Evolutionary conservation across 2,797 vertebrate genomes (phyloP).

Genomic region (Catostomus latipinnis): DNA sequence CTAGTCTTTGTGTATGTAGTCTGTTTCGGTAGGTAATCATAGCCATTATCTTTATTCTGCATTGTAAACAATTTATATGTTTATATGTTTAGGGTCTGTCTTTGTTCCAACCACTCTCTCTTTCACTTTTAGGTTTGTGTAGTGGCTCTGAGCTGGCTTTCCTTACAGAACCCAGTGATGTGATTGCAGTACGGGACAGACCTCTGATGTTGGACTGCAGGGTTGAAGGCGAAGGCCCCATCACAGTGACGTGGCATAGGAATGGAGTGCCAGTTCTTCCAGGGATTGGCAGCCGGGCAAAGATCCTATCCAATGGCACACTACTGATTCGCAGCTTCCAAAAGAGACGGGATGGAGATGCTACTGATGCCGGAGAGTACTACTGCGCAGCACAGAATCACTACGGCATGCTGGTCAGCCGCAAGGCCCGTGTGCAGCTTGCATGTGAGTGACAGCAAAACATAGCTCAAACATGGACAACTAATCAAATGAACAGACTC

Average conservation of each 20-base stretch:
- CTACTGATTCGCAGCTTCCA: constrained; percentile 74
- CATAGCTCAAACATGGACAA: background rate
- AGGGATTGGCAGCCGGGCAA: constrained; percentile 59
- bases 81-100: background rate
- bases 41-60: background rate
- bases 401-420: constrained; percentile 78
- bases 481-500: background rate
- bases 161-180: constrained; percentile 73
- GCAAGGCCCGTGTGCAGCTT: constrained; percentile 73
- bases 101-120: constrained; percentile 4
- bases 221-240: constrained; percentile 75
- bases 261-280: constrained; percentile 67
- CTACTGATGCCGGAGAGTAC: constrained; percentile 72
- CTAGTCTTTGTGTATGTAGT: background rate
- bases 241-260: constrained; percentile 74
- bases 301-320: constrained; percentile 73
- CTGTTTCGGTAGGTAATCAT: background rate
- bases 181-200: constrained; percentile 74
- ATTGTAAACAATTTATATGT: background rate
- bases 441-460: constrained; percentile 74
- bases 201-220: constrained; percentile 75
- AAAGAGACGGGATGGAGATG: constrained; percentile 66
- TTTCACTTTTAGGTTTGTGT: constrained; percentile 64
- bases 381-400: constrained; percentile 76
- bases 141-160: constrained; percentile 77